Conservation (phyloP, 2,888 invertebrate genomes). For the Schrankia costaestrigalis region DNA sequence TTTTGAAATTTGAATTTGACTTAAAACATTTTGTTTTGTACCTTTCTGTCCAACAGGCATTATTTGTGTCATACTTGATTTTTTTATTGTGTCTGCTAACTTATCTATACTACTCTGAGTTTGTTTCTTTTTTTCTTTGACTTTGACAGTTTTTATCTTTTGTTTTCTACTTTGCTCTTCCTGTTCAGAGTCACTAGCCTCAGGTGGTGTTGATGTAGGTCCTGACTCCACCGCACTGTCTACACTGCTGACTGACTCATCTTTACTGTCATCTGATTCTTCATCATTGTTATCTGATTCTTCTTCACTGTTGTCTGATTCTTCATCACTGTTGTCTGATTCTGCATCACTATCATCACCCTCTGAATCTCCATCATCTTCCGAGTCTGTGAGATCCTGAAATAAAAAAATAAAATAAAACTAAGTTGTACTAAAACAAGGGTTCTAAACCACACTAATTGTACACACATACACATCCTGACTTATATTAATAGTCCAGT, state of each 20-base stretch:
- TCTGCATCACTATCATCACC: constrained; percentile 43
- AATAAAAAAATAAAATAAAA: background rate
- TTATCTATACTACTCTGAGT: constrained; percentile 32
- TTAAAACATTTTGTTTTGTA: constrained; percentile 18
- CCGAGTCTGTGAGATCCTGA: constrained; percentile 58
- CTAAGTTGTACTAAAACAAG: too few species aligned
- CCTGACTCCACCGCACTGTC: constrained; percentile 72
- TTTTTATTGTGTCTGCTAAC: constrained; percentile 51
- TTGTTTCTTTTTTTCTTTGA: constrained; percentile 8
- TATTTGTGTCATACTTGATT: constrained; percentile 41
- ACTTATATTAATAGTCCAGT: too few species aligned
- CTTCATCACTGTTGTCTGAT: constrained; percentile 38
- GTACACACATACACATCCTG: too few species aligned
- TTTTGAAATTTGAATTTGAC: too few species aligned
- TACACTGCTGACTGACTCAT: constrained; percentile 46
- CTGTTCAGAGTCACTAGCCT: constrained; percentile 38
- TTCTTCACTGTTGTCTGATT: too few species aligned
- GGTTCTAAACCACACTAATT: too few species aligned
- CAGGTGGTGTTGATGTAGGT: constrained; percentile 37
- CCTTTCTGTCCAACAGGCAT: constrained; percentile 62
- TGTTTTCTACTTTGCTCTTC: constrained; percentile 31
- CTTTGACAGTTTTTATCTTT: constrained; percentile 12
- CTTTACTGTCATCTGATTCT: constrained; percentile 39
- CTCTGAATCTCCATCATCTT: constrained; percentile 37
- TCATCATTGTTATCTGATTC: too few species aligned